Evolutionary conservation across 2,797 vertebrate genomes (phyloP).

Genomic region (Muraenolepis orangiensis): DNA sequence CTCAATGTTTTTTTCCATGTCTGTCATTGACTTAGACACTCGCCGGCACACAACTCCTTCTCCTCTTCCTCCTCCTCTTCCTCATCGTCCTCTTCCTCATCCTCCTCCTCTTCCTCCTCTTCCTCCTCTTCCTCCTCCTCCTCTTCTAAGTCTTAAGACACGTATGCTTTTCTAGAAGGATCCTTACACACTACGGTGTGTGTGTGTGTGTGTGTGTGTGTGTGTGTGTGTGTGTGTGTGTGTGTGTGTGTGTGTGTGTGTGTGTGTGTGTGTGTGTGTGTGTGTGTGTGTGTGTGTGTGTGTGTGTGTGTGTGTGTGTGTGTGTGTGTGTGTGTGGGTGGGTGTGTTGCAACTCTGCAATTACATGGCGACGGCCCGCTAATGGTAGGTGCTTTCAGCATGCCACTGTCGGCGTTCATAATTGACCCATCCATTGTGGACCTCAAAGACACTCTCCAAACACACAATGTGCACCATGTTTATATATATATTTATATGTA

Average conservation of each 20-base stretch:
- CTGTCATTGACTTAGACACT: neutral
- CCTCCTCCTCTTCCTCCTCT: too few relatives aligned
- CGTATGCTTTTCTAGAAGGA: neutral
- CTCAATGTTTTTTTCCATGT: constrained; percentile 18
- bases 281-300: neutral
- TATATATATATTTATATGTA: neutral
- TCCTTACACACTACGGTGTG: neutral
- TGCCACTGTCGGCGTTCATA: neutral
- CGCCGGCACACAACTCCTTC: neutral
- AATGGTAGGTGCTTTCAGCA: neutral
- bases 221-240: too few relatives aligned
- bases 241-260: too few relatives aligned
- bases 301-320: too few relatives aligned
- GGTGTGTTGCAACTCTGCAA: neutral
- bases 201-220: neutral
- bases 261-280: too few relatives aligned
- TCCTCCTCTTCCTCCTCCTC: too few relatives aligned
- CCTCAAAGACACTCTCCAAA: neutral
- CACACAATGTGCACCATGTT: neutral
- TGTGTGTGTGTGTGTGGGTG: too few relatives aligned
- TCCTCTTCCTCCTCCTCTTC: neutral
- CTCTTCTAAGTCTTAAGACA: neutral
- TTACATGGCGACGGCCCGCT: neutral
- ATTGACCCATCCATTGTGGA: neutral
- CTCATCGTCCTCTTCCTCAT: too few relatives aligned